Conservation (phyloP, 2,888 invertebrate genomes). For the Noctua pronuba region DNA sequence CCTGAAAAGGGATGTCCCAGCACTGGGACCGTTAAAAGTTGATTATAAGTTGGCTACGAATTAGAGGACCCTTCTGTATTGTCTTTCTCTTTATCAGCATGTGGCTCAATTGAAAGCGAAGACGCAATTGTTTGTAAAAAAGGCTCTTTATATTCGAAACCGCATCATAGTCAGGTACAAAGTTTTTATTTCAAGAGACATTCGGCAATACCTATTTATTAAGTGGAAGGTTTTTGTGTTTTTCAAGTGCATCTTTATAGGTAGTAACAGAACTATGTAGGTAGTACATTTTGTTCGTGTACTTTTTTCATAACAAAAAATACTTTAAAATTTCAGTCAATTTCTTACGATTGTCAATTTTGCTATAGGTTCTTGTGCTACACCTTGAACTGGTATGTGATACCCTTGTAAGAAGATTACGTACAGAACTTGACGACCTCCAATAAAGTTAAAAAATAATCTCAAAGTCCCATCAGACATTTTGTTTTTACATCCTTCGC, state of each 20-base stretch:
- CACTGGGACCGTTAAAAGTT: neutral
- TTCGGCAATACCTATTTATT: neutral
- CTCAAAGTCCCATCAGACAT: slow-evolving; percentile 33
- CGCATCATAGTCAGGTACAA: neutral
- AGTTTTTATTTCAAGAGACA: neutral
- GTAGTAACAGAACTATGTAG: neutral
- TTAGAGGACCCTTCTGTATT: too few relatives aligned
- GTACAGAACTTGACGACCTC: slow-evolving; percentile 9
- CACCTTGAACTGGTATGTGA: neutral
- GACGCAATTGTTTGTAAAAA: neutral
- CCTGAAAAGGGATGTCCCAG: neutral
- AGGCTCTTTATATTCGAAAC: neutral
- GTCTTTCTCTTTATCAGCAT: neutral
- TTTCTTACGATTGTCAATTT: neutral
- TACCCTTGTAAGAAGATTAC: slow-evolving; percentile 9
- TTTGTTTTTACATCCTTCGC: slow-evolving; percentile 21
- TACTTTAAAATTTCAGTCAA: neutral
- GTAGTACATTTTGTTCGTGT: neutral
- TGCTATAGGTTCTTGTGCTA: neutral
- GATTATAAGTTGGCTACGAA: too few relatives aligned
- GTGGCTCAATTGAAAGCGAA: neutral
- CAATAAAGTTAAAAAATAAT: slow-evolving; percentile 15
- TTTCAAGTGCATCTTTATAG: neutral
- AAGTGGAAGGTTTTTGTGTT: neutral
- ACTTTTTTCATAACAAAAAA: neutral